Percentiles rank a stretch among this genome's conserved stretches.
phyloP scores from a whole-genome alignment of 1,140 invertebrate genomes.

The Neodiprion pinetum region DNA sequence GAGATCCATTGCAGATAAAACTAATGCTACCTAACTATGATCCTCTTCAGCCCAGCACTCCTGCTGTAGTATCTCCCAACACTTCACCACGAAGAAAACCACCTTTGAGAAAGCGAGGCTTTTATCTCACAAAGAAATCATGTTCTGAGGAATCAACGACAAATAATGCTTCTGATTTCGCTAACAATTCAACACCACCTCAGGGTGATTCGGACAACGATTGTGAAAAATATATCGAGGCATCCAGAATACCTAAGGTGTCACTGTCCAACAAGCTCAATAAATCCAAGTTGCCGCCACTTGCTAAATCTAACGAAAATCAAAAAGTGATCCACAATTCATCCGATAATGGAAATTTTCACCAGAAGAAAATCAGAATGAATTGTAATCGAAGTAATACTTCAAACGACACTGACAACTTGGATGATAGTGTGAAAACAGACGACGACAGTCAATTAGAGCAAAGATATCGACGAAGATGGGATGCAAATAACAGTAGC shows the following conservation, averaged over 20 bases:
- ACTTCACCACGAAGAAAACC: constrained; percentile 17
- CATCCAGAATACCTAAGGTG: constrained; percentile 39
- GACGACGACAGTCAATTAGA: constrained; percentile 29
- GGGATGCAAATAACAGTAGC: constrained; percentile 18
- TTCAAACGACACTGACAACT: constrained; percentile 30
- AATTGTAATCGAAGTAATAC: constrained; percentile 32
- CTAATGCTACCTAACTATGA: constrained; percentile 71
- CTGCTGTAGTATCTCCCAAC: not conserved
- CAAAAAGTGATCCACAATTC: constrained; percentile 16
- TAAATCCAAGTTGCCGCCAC: constrained; percentile 13
- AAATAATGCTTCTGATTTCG: not conserved
- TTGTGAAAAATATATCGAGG: constrained; percentile 22
- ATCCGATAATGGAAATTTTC: not conserved
- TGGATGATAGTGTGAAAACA: constrained; percentile 22
- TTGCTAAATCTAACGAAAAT: constrained; percentile 28
- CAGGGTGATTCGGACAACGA: constrained; percentile 18
- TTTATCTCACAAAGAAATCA: not conserved
- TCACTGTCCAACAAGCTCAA: constrained; percentile 13
- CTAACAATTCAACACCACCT: not conserved
- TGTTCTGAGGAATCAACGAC: not conserved
- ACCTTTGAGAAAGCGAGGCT: not conserved
- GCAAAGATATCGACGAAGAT: constrained; percentile 23
- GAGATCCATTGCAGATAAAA: constrained; percentile 72
- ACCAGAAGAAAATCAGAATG: not conserved
- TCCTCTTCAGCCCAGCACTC: constrained; percentile 38